These are phyloP conservation scores for Apis dorsata DNA, from an alignment of 1,140 invertebrate genomes.

Conservation along the genomic window DNA sequence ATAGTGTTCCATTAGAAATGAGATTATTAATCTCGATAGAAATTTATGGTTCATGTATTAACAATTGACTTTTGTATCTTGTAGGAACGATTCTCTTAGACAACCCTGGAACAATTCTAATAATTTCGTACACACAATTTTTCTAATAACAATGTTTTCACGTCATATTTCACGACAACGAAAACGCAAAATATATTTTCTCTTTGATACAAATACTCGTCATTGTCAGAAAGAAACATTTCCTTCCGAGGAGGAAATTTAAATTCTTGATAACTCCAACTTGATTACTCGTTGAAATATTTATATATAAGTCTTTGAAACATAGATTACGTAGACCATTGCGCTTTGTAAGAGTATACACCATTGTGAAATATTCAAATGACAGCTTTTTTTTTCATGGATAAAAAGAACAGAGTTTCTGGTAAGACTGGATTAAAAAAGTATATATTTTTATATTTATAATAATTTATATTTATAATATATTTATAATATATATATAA, in stretches of 20 bases:
- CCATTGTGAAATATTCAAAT: not conserved
- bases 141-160: not conserved
- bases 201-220: not conserved
- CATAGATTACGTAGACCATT: not conserved
- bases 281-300: not conserved
- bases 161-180: not conserved
- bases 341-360: not conserved
- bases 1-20: not conserved
- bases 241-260: not conserved
- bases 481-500: too few species aligned
- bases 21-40: too few species aligned
- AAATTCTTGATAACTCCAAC: not conserved
- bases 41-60: too few species aligned
- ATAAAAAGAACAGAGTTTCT: not conserved
- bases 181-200: not conserved
- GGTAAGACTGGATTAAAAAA: not conserved
- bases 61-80: too few species aligned
- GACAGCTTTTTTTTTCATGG: not conserved
- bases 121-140: not conserved
- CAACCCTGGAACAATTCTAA: not conserved
- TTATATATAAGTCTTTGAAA: not conserved
- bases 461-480: too few species aligned
- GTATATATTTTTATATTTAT: not conserved
- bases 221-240: not conserved
- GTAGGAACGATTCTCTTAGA: too few species aligned